Evolutionary conservation across 2,888 invertebrate species (phyloP), one percentile per base, ranked within the genome.

Genomic region (Euplagia quadripunctaria): DNA sequence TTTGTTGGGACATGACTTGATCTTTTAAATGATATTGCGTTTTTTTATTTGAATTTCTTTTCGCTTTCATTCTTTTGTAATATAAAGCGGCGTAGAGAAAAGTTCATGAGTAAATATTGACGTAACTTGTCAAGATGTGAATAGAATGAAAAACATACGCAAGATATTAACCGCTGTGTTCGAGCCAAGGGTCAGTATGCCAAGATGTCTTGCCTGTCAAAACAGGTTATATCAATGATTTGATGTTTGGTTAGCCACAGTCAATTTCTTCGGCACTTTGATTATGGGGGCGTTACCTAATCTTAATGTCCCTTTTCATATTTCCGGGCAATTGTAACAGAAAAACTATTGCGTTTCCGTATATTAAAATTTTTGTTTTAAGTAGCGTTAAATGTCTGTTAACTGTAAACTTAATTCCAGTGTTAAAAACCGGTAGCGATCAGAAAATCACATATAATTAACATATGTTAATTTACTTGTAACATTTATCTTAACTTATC

Each of bases 171-270:
- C 73, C 75, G 72, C 78, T 82, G 68, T 82, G 76, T 80, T 82
- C 84, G 91, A 93, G 90, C 92, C 83, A 71, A 76, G 80, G 93
- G 93, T 94, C 90, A 94, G 89, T 92, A 83, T 92, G 91, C 90
- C 92, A 88, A 86, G 85, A 79, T 73, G 79, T 81, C 75, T 83
- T 80, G 77, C 77, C 70, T 81, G 74, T 82, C 81, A 81, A 79
- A 77, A 82, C 74, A 49, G 69, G 72, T 79, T 72, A 82, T 73
- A 46, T 61, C 72, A 80, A 49, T n/a, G 64, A 66, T 46, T 72
- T 76, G 70, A 65, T 73, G 55, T 77, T 75, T 74, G 66, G 51
- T 75, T 71, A 72, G 49, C 20, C 49, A 61, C 69, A 71, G 64
- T 75, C 65, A 75, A 69, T 77, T 69, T 72, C 43, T 77, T 75